phyloP scores from a whole-genome alignment of 92 coral and sea anemone species.

The Epizoanthus stellaris region DNA sequence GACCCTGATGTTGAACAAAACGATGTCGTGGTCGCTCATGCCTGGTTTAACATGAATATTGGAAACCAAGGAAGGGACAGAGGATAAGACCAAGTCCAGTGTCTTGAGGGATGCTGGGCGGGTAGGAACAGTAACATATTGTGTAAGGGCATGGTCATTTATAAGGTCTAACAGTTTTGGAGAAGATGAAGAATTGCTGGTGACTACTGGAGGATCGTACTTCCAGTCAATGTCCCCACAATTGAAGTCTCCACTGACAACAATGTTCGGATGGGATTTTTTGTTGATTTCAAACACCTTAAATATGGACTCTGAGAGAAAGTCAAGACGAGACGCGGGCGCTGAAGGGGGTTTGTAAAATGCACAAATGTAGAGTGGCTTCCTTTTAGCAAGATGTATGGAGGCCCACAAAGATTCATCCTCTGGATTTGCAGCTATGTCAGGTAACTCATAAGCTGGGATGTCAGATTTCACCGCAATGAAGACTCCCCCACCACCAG shows the following conservation, averaged over 20 bases:
- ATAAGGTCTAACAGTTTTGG: too few species aligned
- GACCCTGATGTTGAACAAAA: too few species aligned
- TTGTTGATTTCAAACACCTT: constrained; percentile 9
- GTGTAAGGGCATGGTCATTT: too few species aligned
- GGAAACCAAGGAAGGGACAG: too few species aligned
- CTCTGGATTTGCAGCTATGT: constrained; percentile 24
- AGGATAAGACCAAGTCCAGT: too few species aligned
- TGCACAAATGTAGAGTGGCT: constrained; percentile 29
- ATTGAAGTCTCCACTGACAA: background rate
- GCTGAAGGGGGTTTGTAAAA: constrained; percentile 58
- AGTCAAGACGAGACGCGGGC: constrained; percentile 52
- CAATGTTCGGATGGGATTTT: background rate
- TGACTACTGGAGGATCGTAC: too few species aligned
- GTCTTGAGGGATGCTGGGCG: too few species aligned
- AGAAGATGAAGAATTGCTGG: too few species aligned
- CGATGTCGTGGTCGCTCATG: background rate
- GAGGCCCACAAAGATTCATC: constrained; percentile 61
- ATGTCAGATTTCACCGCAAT: constrained; percentile 50
- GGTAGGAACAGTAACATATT: too few species aligned
- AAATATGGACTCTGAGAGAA: constrained; percentile 44
- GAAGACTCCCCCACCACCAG: constrained; percentile 58
- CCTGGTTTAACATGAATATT: background rate
- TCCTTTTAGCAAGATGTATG: constrained; percentile 40
- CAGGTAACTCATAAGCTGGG: constrained; percentile 25
- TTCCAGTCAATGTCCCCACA: background rate